Conservation (phyloP, 1,140 invertebrate species). For the Bombus huntii region DNA sequence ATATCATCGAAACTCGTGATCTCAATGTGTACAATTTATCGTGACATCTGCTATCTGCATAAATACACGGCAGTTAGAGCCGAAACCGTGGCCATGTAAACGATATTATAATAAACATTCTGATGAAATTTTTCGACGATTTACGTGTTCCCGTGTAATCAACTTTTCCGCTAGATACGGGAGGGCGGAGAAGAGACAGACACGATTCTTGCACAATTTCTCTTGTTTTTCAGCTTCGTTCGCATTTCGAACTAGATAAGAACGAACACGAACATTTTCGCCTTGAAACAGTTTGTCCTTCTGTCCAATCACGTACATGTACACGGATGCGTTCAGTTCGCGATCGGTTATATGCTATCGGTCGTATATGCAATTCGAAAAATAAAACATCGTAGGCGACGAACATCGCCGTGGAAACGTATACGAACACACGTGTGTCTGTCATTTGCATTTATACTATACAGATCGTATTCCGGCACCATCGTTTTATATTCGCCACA, state of each 20-base stretch:
- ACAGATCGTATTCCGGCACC: constrained; percentile 34
- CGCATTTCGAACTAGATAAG: constrained; percentile 20
- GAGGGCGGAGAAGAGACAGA: background rate
- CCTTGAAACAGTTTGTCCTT: background rate
- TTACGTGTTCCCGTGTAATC: constrained; percentile 10
- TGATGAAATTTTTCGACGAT: constrained; percentile 29
- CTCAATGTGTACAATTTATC: background rate
- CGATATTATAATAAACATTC: background rate
- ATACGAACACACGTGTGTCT: constrained; percentile 35
- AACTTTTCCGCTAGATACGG: constrained; percentile 24
- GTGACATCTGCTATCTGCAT: background rate
- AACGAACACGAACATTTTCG: background rate
- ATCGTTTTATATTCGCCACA: constrained; percentile 37
- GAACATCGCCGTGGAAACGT: no score
- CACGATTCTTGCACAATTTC: constrained; percentile 15
- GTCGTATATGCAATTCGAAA: background rate
- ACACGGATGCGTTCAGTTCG: background rate
- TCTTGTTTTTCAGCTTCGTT: constrained; percentile 2
- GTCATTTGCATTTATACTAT: constrained; percentile 54
- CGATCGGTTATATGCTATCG: background rate
- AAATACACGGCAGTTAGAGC: no score
- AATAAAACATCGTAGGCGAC: background rate
- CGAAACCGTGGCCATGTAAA: background rate
- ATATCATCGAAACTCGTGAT: background rate
- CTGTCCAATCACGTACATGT: background rate